Percentiles rank a stretch among this genome's conserved stretches.
Conservation (phyloP, 37 sponge, comb jelly and placozoan genomes). For the Beroe forskalii region DNA sequence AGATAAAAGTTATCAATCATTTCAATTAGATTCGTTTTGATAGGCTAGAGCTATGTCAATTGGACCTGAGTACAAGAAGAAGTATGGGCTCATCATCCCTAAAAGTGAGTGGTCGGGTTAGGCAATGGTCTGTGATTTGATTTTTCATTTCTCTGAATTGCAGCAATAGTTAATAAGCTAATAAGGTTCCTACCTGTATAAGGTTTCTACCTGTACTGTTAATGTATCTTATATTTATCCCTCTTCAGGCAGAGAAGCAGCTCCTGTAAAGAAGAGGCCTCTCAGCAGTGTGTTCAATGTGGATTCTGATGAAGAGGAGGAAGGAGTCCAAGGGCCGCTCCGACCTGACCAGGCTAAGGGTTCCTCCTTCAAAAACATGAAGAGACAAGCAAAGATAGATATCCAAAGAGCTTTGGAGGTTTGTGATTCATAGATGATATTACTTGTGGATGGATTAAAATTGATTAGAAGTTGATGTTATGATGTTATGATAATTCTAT, state of each 20-base stretch:
- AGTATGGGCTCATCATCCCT: slow-evolving; percentile 45
- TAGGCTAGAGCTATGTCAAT: slow-evolving; percentile 28
- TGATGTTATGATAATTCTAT: too few relatives aligned
- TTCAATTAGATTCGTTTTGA: too few relatives aligned
- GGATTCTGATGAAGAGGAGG: slow-evolving; percentile 43
- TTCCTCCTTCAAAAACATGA: slow-evolving; percentile 19
- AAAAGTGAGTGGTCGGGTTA: background rate
- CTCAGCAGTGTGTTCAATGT: slow-evolving; percentile 46
- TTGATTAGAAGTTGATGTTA: too few relatives aligned
- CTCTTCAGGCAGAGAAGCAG: slow-evolving; percentile 17
- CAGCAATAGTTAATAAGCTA: too few relatives aligned
- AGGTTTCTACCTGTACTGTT: too few relatives aligned
- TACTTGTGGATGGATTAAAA: too few relatives aligned
- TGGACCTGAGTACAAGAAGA: slow-evolving; percentile 51
- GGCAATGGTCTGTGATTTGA: too few relatives aligned
- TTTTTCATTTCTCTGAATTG: too few relatives aligned
- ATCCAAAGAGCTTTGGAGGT: slow-evolving; percentile 57
- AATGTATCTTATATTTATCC: too few relatives aligned
- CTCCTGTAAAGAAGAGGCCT: slow-evolving; percentile 29
- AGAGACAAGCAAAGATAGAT: slow-evolving; percentile 48
- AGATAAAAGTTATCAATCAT: too few relatives aligned
- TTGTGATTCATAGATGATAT: too few relatives aligned
- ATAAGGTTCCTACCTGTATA: too few relatives aligned
- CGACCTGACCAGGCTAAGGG: background rate
- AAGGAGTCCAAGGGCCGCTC: background rate